A percentile compares a stretch with the other conserved stretches of the same genome.
These are phyloP conservation scores for Pristionchus mayeri DNA, from an alignment of 2,888 invertebrate genomes.

Conservation along the genomic window DNA sequence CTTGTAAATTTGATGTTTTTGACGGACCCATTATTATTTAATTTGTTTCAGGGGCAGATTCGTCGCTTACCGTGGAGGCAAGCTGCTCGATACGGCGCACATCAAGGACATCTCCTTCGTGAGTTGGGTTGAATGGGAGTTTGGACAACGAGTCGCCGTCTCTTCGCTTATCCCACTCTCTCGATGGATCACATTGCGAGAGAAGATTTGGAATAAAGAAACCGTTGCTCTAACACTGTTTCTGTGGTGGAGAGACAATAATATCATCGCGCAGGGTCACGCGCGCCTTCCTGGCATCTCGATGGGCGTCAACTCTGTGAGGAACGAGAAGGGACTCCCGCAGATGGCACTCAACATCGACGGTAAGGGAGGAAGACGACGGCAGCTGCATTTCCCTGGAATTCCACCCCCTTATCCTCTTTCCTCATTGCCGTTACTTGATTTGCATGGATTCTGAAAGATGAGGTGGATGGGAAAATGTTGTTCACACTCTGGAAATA, in stretches of 20 bases:
- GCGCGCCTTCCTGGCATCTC: not conserved
- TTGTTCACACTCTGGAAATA: no score
- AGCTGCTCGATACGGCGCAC: not conserved
- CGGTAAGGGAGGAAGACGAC: not conserved
- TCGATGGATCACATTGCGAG: no score
- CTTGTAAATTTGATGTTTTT: not conserved
- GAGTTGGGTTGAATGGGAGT: not conserved
- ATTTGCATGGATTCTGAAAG: no score
- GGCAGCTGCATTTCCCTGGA: no score
- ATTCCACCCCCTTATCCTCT: no score
- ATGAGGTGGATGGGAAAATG: no score
- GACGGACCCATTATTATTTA: not conserved
- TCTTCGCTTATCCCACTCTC: no score
- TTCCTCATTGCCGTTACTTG: no score
- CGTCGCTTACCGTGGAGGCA: not conserved
- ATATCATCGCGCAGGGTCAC: not conserved
- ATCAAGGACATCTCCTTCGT: not conserved
- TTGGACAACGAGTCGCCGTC: no score
- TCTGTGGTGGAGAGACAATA: no score
- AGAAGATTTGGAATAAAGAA: no score
- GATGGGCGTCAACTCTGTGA: not conserved
- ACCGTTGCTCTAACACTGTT: no score
- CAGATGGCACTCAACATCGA: conserved; percentile 6
- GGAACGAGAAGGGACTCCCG: not conserved
- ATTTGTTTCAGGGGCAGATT: not conserved